Conservation (phyloP, 2,797 vertebrate species). For the Microctenopoma stevenorrisi region DNA sequence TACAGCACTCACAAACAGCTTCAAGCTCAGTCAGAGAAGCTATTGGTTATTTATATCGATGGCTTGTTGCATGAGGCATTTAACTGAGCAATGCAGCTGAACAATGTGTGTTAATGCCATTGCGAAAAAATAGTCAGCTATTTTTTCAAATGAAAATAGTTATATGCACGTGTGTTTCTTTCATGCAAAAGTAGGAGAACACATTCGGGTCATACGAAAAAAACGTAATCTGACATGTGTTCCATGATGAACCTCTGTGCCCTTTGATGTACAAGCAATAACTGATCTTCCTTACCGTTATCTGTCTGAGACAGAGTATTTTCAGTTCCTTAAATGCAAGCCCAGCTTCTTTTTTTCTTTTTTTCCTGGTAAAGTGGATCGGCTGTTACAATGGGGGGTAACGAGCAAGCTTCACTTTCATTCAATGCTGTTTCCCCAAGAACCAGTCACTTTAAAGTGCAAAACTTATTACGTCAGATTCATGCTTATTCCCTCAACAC, state of each 20-base stretch:
- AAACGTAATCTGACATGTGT: conserved; percentile 26
- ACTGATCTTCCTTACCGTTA: conserved; percentile 75
- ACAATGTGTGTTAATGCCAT: conserved; percentile 29
- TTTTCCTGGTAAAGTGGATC: conserved; percentile 68
- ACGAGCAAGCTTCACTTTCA: conserved; percentile 57
- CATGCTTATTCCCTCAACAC: conserved; percentile 49
- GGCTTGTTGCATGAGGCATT: conserved; percentile 34
- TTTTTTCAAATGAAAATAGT: conserved; percentile 22
- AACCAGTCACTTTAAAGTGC: conserved; percentile 46
- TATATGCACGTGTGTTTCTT: conserved; percentile 10
- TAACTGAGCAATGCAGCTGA: conserved; percentile 43
- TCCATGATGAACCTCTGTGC: conserved; percentile 41
- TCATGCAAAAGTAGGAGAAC: neutral
- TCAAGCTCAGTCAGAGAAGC: conserved; percentile 37
- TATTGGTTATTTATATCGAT: conserved; percentile 60
- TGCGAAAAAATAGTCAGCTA: conserved; percentile 18
- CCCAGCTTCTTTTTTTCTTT: conserved; percentile 54
- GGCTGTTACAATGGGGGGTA: conserved; percentile 60
- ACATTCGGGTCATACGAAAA: conserved; percentile 9
- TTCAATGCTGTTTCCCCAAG: conserved; percentile 44
- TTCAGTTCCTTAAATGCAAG: conserved; percentile 78
- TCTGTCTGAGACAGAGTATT: conserved; percentile 75
- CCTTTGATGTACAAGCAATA: conserved; percentile 71
- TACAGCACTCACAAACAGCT: conserved; percentile 41
- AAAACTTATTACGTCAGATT: conserved; percentile 45